Base-by-base conservation (phyloP, 2,888 invertebrate species). In the Bimastos eiseni region DNA sequence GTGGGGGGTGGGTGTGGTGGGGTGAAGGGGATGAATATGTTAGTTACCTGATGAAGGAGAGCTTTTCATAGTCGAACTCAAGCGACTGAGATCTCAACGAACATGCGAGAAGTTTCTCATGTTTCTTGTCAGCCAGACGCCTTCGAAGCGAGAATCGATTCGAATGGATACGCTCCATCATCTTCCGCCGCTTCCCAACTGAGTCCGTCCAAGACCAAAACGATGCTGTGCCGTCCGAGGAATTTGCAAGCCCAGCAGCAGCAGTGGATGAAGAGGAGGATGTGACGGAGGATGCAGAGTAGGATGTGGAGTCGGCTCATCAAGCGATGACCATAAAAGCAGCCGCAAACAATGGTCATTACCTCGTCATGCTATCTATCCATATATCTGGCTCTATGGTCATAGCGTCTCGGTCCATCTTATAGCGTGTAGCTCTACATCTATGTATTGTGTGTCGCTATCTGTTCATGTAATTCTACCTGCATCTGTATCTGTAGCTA, bases 271-370 rank as follows among this genome's bases (percentile, higher is more conserved):
- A 24, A n/a, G 84, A 84, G 44, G 44, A 44, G 44, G 44, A 44
- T 44, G 44, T n/a, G n/a, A n/a, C 13, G 17, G 83, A n/a, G 83
- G 84, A 34, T 33, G 84, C 33, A 17, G 36, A 86, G n/a, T n/a
- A n/a, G 84, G 86, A 84, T 33, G 34, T 6, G 84, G 17, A 86
- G 86, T 37, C 1, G 6, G 86, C 19, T 24, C 34, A 21, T 36
- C 34, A 21, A 30, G 86, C 86, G 24, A 34, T 37, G 86, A 86
- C 36, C 86, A 86, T 4, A 19, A 86, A 30, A 70, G 70, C 70
- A 70, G 70, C 70, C 70, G 70, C 70, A 70, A 70, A 70, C 70
- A n/a, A 70, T 70, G n/a, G 70, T 70, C 70, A 70, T 70, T 70
- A n/a, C 13, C 70, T 70, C n/a, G 13, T 70, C 49, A 49, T 49